Evolutionary conservation across 2,888 invertebrate species (phyloP), one percentile per base, ranked within the genome.

Genomic region (Cryptosula pallasiana): DNA sequence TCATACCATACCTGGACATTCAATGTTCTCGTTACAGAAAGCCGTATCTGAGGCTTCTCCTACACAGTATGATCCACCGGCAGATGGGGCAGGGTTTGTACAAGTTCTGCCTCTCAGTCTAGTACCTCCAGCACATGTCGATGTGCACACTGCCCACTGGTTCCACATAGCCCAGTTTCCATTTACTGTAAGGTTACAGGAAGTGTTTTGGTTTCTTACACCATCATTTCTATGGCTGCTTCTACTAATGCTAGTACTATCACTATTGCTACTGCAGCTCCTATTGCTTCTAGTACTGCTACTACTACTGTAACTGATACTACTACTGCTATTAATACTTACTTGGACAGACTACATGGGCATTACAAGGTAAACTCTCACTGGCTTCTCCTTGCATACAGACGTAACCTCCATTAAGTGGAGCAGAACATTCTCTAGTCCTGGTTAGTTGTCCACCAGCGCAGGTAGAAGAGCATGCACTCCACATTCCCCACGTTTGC

Each of bases 261-360:
- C 23, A 23, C 63, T 63, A 23, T 23, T 63, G 63, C 63, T 63
- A 23, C 63, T 63, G 63, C 63, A 16, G 63, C 20, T 63, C n/a
- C 63, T 13, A 16, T n/a, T n/a, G n/a, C n/a, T n/a, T n/a, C n/a
- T n/a, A n/a, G n/a, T n/a, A n/a, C n/a, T n/a, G n/a, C n/a, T n/a
- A n/a, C n/a, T n/a, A n/a, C n/a, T n/a, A n/a, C n/a, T n/a, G n/a
- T n/a, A n/a, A n/a, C n/a, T n/a, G n/a, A n/a, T n/a, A n/a, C n/a
- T n/a, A n/a, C n/a, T n/a, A n/a, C n/a, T n/a, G n/a, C n/a, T n/a
- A n/a, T n/a, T n/a, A n/a, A n/a, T n/a, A 13, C 63, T 63, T 32
- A 63, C 63, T n/a, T 13, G 34, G 63, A 63, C 63, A 63, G 20
- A n/a, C 29, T 13, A 32, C 27, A 27, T 3, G 9, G 32, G 3